phyloP scores from a whole-genome alignment of 2,797 vertebrate genomes.

The Artibeus lituratus region DNA sequence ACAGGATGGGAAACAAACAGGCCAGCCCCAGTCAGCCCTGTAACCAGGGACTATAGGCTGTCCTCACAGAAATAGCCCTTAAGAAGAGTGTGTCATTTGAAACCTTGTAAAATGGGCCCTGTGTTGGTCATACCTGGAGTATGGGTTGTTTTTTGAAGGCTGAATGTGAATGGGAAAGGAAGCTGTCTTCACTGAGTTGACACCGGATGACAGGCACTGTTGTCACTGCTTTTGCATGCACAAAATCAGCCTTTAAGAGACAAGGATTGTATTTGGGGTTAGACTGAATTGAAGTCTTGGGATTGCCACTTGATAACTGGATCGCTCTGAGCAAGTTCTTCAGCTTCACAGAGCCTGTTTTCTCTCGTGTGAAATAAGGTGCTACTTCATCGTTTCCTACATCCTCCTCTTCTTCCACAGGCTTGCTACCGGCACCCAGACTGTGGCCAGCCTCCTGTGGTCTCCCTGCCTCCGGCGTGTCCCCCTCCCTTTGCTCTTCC shows the following conservation, averaged over 20 bases:
- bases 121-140: neutral
- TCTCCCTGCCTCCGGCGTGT: neutral
- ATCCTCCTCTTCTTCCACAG: neutral
- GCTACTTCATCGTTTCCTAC: neutral
- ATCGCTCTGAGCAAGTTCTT: neutral
- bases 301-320: neutral
- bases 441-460: neutral
- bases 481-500: neutral
- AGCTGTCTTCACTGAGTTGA: neutral
- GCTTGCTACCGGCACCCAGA: neutral
- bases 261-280: neutral
- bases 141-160: neutral
- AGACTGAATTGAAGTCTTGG: neutral
- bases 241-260: neutral
- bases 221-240: neutral
- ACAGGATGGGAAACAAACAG: neutral
- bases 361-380: neutral
- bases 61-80: neutral
- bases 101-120: neutral
- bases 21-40: neutral
- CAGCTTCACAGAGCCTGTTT: neutral
- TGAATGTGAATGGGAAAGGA: neutral
- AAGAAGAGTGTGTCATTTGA: neutral
- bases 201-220: no score
- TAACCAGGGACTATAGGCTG: neutral